Conservation (phyloP, 2,888 invertebrate genomes). For the Coenonympha glycerion region DNA sequence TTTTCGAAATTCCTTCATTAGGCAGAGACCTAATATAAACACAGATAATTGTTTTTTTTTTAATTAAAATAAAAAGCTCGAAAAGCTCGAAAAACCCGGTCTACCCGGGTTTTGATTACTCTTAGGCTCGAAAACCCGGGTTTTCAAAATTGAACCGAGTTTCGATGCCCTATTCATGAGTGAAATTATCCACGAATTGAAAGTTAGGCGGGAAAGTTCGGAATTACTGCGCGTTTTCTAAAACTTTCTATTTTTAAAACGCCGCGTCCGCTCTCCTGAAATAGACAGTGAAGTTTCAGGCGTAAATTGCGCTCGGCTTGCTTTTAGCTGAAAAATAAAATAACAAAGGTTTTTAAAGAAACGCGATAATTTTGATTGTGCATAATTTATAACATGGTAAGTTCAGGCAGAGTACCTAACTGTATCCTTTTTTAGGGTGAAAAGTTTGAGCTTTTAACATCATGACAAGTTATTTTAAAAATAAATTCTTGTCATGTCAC, state of each 20-base stretch:
- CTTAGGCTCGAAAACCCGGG: too few species aligned
- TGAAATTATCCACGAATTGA: constrained; percentile 23
- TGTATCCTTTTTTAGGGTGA: constrained; percentile 25
- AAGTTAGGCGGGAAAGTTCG: constrained; percentile 46
- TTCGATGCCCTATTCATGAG: constrained; percentile 24
- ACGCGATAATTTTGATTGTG: not conserved
- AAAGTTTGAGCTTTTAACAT: not conserved
- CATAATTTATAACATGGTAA: constrained; percentile 24
- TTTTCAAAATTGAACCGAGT: too few species aligned
- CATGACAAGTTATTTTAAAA: constrained; percentile 12
- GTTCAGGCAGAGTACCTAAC: constrained; percentile 32
- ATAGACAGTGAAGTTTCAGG: constrained; percentile 56
- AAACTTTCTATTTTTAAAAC: constrained; percentile 57
- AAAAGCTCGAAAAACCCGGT: too few species aligned
- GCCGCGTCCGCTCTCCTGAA: constrained; percentile 59
- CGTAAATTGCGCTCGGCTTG: constrained; percentile 40
- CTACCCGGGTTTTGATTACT: too few species aligned
- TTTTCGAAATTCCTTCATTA: too few species aligned
- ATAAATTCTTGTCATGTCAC: constrained; percentile 25
- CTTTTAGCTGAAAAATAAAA: constrained; percentile 13
- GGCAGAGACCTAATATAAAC: too few species aligned
- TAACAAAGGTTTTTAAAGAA: not conserved
- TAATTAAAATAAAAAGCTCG: too few species aligned
- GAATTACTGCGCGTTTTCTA: constrained; percentile 42
- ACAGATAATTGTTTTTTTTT: too few species aligned